phyloP scores from a whole-genome alignment of 1,140 invertebrate species.

The Bursaphelenchus mucronatus region DNA sequence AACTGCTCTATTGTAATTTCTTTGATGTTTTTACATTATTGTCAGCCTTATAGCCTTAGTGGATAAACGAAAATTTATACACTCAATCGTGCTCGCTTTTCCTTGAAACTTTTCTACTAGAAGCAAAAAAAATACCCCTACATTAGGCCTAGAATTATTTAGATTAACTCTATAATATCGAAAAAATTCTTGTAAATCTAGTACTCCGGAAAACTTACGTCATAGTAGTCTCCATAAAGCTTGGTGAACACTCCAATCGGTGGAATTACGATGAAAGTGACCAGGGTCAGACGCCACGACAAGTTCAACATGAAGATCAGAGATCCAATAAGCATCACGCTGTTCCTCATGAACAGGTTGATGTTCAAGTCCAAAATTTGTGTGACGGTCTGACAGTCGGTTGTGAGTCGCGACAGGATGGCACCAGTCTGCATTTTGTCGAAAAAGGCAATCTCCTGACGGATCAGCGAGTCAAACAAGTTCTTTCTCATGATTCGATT shows the following conservation, averaged over 20 bases:
- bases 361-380: slow-evolving; percentile 51
- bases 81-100: no score
- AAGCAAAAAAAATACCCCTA: no score
- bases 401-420: slow-evolving; percentile 37
- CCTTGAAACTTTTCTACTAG: no score
- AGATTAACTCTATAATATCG: no score
- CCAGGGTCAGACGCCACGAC: slow-evolving; percentile 61
- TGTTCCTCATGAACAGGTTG: slow-evolving; percentile 55
- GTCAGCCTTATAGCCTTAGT: no score
- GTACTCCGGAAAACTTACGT: slow-evolving; percentile 22
- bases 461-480: slow-evolving; percentile 30
- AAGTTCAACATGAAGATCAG: slow-evolving; percentile 62
- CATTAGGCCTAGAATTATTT: no score
- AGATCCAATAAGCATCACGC: slow-evolving; percentile 54
- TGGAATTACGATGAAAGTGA: slow-evolving; percentile 63
- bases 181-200: no score
- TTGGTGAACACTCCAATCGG: slow-evolving; percentile 61
- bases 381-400: slow-evolving; percentile 31
- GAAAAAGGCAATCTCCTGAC: slow-evolving; percentile 46
- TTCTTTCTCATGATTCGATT: slow-evolving; percentile 35
- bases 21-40: no score
- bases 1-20: no score
- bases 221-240: slow-evolving; percentile 61
- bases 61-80: no score
- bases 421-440: slow-evolving; percentile 37